Base-by-base conservation (phyloP, 2,113 vertebrate species). In the Lathamus discolor region DNA sequence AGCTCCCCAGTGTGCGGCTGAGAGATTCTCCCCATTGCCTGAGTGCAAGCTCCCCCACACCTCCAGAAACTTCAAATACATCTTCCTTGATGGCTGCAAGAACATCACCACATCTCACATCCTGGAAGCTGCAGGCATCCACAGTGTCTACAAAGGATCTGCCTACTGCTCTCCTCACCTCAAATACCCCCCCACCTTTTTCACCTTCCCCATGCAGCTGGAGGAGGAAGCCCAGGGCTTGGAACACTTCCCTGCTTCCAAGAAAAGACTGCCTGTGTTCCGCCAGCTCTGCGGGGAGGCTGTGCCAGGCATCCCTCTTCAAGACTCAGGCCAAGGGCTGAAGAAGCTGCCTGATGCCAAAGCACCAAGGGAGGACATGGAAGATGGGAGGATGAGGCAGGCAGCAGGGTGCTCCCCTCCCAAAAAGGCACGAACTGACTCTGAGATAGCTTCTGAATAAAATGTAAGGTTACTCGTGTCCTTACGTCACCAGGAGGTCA, bases 51-150 rank as follows among this genome's bases (percentile, higher is more conserved):
- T 66, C 61, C 28, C 63, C 79, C 84, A 41, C 85, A 37, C 39
- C n/a, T 85, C 85, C 85, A 81, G 96, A 41, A 41, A 35, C 67
- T 94, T 96, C 92, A 78, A 43, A 61, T 96, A 89, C 20, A 31
- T 95, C 83, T 96, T 97, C 76, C 84, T 96, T 8, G 9, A 95
- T 1, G 77, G 85, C 83, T 94, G 91, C 68, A 97, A 54, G 92
- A 97, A 97, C 55, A 48, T 93, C 43, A 23, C 83, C 1, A 17
- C 54, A 0, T 19, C 88, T 52, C 68, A 24, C 1, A 3, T 17
- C 17, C 57, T 3, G 7, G 8, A 12, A 0, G 0, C 19, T n/a
- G n/a, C 46, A 1, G 83, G 48, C 6, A 23, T 24, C 43, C 25
- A 33, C 24, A 7, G 4, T 3, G 7, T 15, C 63, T 74, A 67